Conservation (phyloP, 2,797 vertebrate genomes). For the Lacerta viridis region DNA sequence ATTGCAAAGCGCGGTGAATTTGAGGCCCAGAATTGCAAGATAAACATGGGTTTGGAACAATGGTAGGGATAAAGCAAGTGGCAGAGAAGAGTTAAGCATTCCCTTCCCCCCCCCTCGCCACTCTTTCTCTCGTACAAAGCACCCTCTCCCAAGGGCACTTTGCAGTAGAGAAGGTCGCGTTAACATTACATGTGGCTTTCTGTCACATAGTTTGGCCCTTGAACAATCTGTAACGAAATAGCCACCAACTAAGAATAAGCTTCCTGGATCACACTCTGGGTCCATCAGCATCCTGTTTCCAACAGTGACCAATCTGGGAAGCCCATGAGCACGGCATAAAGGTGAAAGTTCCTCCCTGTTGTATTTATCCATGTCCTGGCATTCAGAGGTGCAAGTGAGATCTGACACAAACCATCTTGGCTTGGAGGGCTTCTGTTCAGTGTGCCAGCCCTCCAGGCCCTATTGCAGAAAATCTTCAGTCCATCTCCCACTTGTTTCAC, state of each 20-base stretch:
- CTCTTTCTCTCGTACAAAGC: not conserved
- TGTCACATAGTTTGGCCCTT: not conserved
- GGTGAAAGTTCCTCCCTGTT: not conserved
- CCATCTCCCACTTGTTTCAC: not conserved
- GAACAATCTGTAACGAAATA: not conserved
- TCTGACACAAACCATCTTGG: too few relatives aligned
- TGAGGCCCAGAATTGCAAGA: not conserved
- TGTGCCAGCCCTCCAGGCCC: not conserved
- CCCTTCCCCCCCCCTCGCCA: not conserved
- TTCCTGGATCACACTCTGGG: not conserved
- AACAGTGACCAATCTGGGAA: too few relatives aligned
- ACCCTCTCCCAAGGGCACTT: not conserved
- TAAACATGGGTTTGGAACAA: not conserved
- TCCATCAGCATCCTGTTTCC: not conserved
- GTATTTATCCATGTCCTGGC: not conserved
- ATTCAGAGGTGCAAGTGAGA: not conserved
- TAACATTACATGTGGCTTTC: not conserved
- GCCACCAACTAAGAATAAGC: not conserved
- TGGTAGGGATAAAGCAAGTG: not conserved
- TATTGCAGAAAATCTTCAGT: too few relatives aligned
- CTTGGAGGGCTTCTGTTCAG: not conserved
- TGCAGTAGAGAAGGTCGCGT: not conserved
- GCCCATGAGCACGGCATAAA: not conserved
- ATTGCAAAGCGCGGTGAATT: not conserved
- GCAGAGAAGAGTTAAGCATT: not conserved